Evolutionary conservation across 2,797 vertebrate species (phyloP).

Genomic region (Urocyon cinereoargenteus): DNA sequence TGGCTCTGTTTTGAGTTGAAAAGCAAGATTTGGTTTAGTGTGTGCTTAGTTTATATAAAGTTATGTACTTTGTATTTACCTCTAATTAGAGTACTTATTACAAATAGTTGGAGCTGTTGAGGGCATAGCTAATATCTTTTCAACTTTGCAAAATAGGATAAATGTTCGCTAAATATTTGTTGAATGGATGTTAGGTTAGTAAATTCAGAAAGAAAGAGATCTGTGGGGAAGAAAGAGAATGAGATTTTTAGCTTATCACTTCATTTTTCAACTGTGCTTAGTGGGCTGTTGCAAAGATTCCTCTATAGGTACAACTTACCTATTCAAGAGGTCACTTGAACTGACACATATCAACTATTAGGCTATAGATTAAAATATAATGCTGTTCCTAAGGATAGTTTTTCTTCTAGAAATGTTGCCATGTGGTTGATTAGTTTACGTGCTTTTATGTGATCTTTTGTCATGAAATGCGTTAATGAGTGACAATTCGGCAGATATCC

Average conservation of each 20-base stretch:
- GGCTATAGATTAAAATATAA: neutral
- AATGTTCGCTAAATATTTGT: neutral
- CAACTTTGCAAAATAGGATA: neutral
- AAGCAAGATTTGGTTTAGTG: neutral
- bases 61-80: neutral
- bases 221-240: neutral
- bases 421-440: neutral
- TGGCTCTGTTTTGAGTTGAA: neutral
- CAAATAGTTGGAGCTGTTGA: neutral
- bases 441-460: neutral
- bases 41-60: neutral
- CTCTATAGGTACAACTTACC: neutral
- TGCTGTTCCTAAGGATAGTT: neutral
- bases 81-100: neutral
- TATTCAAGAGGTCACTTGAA: neutral
- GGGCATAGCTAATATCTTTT: neutral
- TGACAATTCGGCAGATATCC: neutral
- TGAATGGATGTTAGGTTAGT: neutral
- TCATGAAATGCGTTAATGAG: neutral
- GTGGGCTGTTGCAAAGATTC: neutral
- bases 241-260: neutral
- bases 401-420: neutral
- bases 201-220: neutral
- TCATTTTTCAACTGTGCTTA: neutral
- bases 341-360: neutral